Evolutionary conservation across 2,888 invertebrate species (phyloP), one percentile per base, ranked within the genome.

Genomic region (Pyralis farinalis): DNA sequence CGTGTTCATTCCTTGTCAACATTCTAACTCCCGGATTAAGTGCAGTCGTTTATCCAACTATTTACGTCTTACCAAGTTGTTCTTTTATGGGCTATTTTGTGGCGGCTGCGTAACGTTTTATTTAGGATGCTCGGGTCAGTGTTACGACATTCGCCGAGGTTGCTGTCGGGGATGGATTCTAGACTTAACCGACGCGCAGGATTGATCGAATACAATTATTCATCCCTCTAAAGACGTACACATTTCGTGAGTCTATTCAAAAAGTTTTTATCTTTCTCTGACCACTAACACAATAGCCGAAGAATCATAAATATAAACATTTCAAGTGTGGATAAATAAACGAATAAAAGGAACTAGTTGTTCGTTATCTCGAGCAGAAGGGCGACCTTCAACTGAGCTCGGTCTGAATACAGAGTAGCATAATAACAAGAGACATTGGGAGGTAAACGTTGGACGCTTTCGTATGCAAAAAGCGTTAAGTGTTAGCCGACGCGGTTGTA

Each of bases 391-490:
- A 84, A 76, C 74, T 75, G 63, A 39, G 62, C 74, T 64, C 67
- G 69, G 55, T 56, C 69, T 67, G 86, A 87, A 87, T 87, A 86
- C 76, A 70, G 79, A 86, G 75, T 60, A 75, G 77, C 61, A 67
- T 75, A 80, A 83, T 82, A 85, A 82, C 79, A 74, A 75, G 78
- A 78, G 82, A 81, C 77, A 81, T 71, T 73, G 68, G 68, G 68
- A 77, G 77, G 77, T 78, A 72, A 75, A 72, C 65, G 73, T 72
- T 67, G 70, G 76, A 71, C 73, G 72, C 71, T 85, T 87, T 84
- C 79, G 87, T 87, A 87, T 88, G 87, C 88, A 88, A 88, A 88
- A 87, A 83, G 85, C 86, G 88, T 86, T 79, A 86, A 83, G 82
- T 85, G 82, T 82, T 84, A 84, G 84, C 84, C 83, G 80, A 71